phyloP scores from a whole-genome alignment of 1,140 invertebrate genomes.

The Eriocheir sinensis region DNA sequence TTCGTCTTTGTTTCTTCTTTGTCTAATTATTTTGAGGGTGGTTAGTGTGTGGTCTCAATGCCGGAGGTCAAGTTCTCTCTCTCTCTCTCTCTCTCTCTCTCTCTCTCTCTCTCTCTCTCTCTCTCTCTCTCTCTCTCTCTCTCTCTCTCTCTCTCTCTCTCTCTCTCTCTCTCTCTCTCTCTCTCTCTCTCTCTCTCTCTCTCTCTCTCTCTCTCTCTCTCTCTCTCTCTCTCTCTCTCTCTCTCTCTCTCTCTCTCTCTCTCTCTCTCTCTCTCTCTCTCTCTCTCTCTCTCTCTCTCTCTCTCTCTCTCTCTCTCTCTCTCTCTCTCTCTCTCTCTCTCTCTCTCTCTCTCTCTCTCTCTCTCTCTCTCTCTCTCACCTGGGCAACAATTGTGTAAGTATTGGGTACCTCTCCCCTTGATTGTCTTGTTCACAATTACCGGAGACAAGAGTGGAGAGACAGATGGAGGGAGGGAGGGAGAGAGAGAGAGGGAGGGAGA shows the following conservation, averaged over 20 bases:
- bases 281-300: conserved; percentile 35
- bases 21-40: too few relatives aligned
- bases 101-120: too few relatives aligned
- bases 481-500: conserved; percentile 38
- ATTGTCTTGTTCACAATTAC: not conserved
- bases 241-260: not conserved
- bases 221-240: not conserved
- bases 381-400: not conserved
- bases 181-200: too few relatives aligned
- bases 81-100: not conserved
- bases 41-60: too few relatives aligned
- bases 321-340: conserved; percentile 50
- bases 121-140: too few relatives aligned
- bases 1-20: not conserved
- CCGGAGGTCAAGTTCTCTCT: not conserved
- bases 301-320: conserved; percentile 48
- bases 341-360: conserved; percentile 51
- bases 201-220: not conserved
- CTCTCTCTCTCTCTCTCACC: not conserved
- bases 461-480: not conserved
- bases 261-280: conserved; percentile 17
- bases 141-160: too few relatives aligned
- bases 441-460: not conserved
- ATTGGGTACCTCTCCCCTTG: not conserved
- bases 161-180: too few relatives aligned